phyloP scores from a whole-genome alignment of 1,140 invertebrate species.

The Parapsyche elsis region DNA sequence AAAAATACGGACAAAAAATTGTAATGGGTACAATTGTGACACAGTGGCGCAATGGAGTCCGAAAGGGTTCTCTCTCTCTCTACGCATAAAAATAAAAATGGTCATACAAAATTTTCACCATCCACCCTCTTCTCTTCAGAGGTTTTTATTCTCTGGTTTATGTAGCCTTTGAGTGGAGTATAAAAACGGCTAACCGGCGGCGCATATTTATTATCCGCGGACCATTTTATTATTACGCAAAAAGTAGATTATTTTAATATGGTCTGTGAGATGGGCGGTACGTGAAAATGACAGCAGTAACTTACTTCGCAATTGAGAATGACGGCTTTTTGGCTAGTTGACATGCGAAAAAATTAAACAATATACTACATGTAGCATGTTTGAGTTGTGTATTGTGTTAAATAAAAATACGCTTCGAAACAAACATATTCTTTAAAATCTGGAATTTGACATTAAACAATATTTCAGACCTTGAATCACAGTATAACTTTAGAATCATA shows the following conservation, averaged over 20 bases:
- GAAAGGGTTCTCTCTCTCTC: not conserved
- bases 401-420: too few relatives aligned
- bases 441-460: too few relatives aligned
- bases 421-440: too few relatives aligned
- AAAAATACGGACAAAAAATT: too few relatives aligned
- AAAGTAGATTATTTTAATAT: slow-evolving; percentile 31
- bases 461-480: too few relatives aligned
- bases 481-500: too few relatives aligned
- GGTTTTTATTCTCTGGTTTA: slow-evolving; percentile 18
- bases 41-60: not conserved
- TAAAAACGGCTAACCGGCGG: slow-evolving; percentile 4
- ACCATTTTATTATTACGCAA: slow-evolving; percentile 23
- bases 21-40: not conserved
- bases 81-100: not conserved
- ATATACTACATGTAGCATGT: not conserved
- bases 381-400: not conserved
- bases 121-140: not conserved
- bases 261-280: not conserved
- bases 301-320: slow-evolving; percentile 20
- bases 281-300: slow-evolving; percentile 23
- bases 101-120: slow-evolving; percentile 11
- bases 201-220: slow-evolving; percentile 22
- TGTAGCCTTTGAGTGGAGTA: slow-evolving; percentile 26
- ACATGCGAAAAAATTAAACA: not conserved
- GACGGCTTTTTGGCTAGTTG: slow-evolving; percentile 17